Evolutionary conservation across 2,113 vertebrate species (phyloP).

Genomic region (Microcebus lehilahytsara): DNA sequence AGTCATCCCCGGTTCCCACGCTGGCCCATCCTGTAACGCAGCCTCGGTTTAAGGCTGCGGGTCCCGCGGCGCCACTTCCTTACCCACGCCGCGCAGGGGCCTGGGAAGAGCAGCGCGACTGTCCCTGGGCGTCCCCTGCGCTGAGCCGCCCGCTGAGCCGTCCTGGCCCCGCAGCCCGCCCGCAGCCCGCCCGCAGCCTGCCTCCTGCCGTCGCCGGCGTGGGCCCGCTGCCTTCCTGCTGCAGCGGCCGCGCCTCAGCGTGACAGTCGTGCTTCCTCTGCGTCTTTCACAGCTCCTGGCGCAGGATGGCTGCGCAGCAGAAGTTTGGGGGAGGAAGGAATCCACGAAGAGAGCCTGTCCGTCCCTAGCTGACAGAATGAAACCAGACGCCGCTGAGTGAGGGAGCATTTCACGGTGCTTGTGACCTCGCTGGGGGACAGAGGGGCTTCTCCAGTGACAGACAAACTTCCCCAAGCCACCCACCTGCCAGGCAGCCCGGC

Average conservation of each 20-base stretch:
- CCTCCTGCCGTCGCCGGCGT: too few relatives aligned
- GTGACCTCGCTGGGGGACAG: not conserved
- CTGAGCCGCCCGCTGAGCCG: too few relatives aligned
- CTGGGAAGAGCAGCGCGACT: not conserved
- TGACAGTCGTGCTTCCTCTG: not conserved
- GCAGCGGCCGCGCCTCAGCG: too few relatives aligned
- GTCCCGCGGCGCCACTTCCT: too few relatives aligned
- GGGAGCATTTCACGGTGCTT: fast-evolving
- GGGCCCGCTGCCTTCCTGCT: not conserved
- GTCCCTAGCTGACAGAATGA: not conserved
- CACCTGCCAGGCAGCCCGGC: not conserved
- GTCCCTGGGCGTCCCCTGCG: fast-evolving
- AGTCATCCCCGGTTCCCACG: not conserved
- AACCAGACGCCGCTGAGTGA: not conserved
- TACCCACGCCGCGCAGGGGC: not conserved
- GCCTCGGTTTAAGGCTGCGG: not conserved
- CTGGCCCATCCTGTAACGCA: not conserved
- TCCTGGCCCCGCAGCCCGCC: not conserved
- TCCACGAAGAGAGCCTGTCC: not conserved
- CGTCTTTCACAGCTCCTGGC: not conserved
- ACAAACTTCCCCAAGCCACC: not conserved
- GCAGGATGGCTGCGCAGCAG: not conserved
- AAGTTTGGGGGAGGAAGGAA: not conserved
- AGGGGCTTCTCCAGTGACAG: not conserved
- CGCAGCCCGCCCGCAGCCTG: too few relatives aligned